Conservation (phyloP, 23 tunicate genomes). For the Ascidia mentula region DNA sequence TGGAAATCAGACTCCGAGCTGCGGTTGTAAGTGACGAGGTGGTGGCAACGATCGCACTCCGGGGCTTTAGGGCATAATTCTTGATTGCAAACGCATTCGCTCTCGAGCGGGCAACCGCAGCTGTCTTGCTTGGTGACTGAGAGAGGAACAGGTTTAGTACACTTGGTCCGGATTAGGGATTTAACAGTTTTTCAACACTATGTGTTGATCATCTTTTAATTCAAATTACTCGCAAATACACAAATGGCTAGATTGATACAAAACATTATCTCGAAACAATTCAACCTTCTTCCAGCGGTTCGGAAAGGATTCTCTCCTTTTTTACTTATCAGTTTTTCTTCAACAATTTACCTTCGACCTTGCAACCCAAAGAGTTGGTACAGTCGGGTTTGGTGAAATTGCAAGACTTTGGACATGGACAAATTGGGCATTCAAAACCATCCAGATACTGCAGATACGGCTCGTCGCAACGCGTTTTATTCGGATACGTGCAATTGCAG, state of each 20-base stretch:
- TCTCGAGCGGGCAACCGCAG: not conserved
- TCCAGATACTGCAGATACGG: not conserved
- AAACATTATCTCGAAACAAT: too few species aligned
- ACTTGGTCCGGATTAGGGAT: not conserved
- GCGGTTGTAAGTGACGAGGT: not conserved
- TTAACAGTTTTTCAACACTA: too few species aligned
- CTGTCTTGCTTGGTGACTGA: not conserved
- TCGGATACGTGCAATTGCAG: not conserved
- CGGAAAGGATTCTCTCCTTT: not conserved
- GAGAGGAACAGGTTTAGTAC: not conserved
- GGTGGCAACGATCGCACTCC: not conserved
- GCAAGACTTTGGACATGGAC: not conserved
- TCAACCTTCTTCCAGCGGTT: too few species aligned
- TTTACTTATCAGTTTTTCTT: too few species aligned
- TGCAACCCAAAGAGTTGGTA: not conserved
- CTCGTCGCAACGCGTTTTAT: not conserved
- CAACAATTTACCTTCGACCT: not conserved
- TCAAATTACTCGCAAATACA: too few species aligned
- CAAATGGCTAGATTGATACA: too few species aligned
- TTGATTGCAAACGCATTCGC: conserved; percentile 1
- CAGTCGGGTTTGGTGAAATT: not conserved
- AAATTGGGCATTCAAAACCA: not conserved
- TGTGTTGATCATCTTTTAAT: too few species aligned
- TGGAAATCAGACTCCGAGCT: not conserved
- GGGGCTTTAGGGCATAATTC: not conserved